Evolutionary conservation across 1,140 invertebrate genomes (phyloP), one percentile per base, ranked within the genome.

Genomic region (Drosophila yakuba): DNA sequence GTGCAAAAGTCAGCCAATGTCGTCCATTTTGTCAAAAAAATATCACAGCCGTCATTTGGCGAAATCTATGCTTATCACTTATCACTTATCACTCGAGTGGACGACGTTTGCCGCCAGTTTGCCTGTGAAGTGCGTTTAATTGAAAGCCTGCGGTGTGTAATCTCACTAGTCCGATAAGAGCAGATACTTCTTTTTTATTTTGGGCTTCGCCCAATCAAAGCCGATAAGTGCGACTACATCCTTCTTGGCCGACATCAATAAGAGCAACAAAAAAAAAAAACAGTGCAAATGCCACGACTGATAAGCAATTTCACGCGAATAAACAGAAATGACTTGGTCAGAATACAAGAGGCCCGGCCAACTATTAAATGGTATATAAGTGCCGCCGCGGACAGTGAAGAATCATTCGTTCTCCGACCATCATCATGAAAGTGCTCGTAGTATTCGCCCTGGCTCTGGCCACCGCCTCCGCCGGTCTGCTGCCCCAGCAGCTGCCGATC

Each of bases 391-490:
- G 11, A 15, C 38, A 23, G 14, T 25, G 14, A 20, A 51, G 44
- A 54, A 60, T 74, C 80, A 84, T 75, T 89, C 80, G 67, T 85
- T 75, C 52, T 54, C 48, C 76, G 60, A 78, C 78, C 80, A 78
- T 71, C 80, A 78, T 71, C 45, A 91, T 91, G 89, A 91, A 91
- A 82, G 77, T 91, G 58, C 61, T 91, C 55, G 67, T 91, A 64
- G 78, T 91, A 57, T 61, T 91, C 41, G 89, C 83, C 51, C 47
- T 91, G 67, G 73, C 83, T 44, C 57, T 91, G 67, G 88, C 88
- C 74, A 54, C 77, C 54, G 83, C 61, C 63, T 84, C 89, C 28
- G 89, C 89, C 41, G 80, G 74, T 52, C 41, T 75, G 11, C 14
- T 84, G 71, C 88, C 82, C 44, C 58, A 64, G 48, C 48, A 44